Base-by-base conservation (phyloP, 2,113 vertebrate genomes). In the Puffinus mauretanicus region DNA sequence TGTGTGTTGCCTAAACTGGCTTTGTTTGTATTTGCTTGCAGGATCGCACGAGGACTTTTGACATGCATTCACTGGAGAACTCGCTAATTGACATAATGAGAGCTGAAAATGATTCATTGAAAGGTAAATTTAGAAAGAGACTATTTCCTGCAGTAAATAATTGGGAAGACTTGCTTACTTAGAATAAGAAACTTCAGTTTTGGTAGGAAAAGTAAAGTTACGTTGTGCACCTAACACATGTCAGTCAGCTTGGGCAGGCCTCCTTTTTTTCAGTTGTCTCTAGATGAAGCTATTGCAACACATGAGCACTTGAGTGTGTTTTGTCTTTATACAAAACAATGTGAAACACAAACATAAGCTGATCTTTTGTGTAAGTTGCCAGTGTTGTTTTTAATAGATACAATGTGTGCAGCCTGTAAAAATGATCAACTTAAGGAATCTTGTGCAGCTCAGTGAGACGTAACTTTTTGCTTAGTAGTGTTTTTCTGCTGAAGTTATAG, bases 81-180 rank as follows among this genome's bases (percentile, higher is more conserved):
- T 99, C 99, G 14, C 98, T 99, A 97, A 99, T 99, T 98, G 99
- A 99, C 98, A 99, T 99, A 98, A 99, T 99, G 99, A 99, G 99
- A 98, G 99, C 99, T 97, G 99, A 99, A 98, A 99, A 99, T 97
- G 99, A 99, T 98, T 99, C 99, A 85, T 98, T 99, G 98, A 99
- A 99, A 99, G 99, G 99, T 99, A 99, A 98, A 95, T 98, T 96
- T 97, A 84, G 82, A 96, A 95, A 75, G 51, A 85, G 57, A 72
- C 80, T 80, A 3, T 91, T 94, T 92, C 34, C 94, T 95, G 95
- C 87, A 97, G 60, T 91, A 85, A 91, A 91, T 93, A 57, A 90
- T 6, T 92, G 94, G 70, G 86, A 62, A 94, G 64, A 78, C 4
- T 17, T 87, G 61, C 27, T 91, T 65, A 16, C 29, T 73, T 62